Evolutionary conservation across 2,113 vertebrate species (phyloP), one percentile per base, ranked within the genome.

Genomic region (Strigops habroptila): DNA sequence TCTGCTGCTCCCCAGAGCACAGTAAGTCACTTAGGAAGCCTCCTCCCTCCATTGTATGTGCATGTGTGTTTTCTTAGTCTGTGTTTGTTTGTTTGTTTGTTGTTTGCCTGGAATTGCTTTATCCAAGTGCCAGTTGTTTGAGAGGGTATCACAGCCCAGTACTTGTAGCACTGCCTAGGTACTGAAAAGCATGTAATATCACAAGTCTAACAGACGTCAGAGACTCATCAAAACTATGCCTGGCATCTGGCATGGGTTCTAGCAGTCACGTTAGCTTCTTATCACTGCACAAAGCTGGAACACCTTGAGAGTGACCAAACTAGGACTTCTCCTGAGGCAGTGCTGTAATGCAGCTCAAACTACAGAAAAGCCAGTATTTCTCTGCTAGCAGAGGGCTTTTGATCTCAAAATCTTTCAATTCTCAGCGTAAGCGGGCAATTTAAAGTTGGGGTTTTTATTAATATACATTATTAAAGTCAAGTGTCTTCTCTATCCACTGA

Each of bases 41-140:
- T 89, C 60, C 63, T 53, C 73, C 89, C 91, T 82, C 41, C 51
- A 51, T 17, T 62, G 28, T 67, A 46, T 3, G 25, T 53, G 51
- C 48, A 21, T n/a, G 28, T 55, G 22, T 75, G 43, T 87, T 90
- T 88, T 80, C 69, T 88, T 75, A 76, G 62, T 14, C 62, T 57
- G 46, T 23, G 15, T 75, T 67, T 75, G 15, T 69, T 82, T 84
- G 16, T 88, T 90, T 88, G 30, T 60, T 90, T 96, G 57, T 62
- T 78, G 68, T 55, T 89, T 92, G 90, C 57, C 78, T 89, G 30
- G 68, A 78, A 96, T 78, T 81, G 83, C 41, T 91, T 92, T 82
- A 88, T 93, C 67, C 55, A 62, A 43, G 63, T 62, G 80, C 63
- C 73, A 82, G 43, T 37, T 82, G 53, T 75, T 46, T 5, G 8